These are phyloP conservation scores for Chalcosyrphus nemorum DNA, from an alignment of 2,888 invertebrate genomes.

Conservation along the genomic window DNA sequence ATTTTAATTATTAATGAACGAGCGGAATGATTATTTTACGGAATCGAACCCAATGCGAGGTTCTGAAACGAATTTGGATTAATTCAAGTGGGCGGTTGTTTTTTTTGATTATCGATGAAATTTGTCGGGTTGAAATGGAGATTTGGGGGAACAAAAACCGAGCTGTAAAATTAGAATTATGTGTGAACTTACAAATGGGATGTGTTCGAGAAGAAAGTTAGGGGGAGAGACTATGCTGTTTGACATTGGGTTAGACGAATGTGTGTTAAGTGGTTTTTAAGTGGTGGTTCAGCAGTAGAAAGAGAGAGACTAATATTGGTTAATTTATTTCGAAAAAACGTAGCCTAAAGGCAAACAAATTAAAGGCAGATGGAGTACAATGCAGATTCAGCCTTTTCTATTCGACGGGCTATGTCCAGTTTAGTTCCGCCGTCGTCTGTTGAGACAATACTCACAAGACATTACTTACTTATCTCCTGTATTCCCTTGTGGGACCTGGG, in stretches of 20 bases:
- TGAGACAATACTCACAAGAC: too few relatives aligned
- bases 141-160: background rate
- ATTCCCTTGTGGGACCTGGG: too few relatives aligned
- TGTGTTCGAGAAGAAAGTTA: background rate
- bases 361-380: too few relatives aligned
- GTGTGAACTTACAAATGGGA: conserved; percentile 24
- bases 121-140: background rate
- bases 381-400: too few relatives aligned
- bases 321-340: too few relatives aligned
- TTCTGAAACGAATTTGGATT: conserved; percentile 31
- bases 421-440: too few relatives aligned
- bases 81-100: conserved; percentile 51
- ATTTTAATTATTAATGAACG: conserved; percentile 54
- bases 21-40: conserved; percentile 47
- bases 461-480: too few relatives aligned
- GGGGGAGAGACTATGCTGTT: too few relatives aligned
- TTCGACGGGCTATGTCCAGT: too few relatives aligned
- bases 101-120: background rate
- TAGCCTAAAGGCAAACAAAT: too few relatives aligned
- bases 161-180: conserved; percentile 12
- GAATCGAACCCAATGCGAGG: conserved; percentile 27
- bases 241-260: background rate
- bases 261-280: background rate
- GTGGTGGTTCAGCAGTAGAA: too few relatives aligned
- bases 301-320: too few relatives aligned